Evolutionary conservation across 2,113 vertebrate genomes (phyloP), one percentile per base, ranked within the genome.

Genomic region (Erinaceus europaeus): DNA sequence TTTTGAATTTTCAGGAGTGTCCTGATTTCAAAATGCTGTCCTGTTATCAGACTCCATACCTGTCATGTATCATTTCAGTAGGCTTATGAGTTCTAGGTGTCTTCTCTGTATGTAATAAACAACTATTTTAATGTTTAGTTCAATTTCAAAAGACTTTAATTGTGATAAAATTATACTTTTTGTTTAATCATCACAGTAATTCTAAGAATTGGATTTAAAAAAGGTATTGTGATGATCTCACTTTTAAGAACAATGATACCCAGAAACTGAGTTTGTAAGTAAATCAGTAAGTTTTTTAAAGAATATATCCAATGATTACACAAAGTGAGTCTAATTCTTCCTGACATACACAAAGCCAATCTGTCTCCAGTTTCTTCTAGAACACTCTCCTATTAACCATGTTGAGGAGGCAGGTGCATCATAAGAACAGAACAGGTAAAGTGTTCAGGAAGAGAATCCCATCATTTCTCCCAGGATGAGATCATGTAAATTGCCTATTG

Each of bases 401-500:
- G 42, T 78, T 23, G 11, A 67, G 76, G 89, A 82, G 29, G 69
- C 95, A 94, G 95, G 91, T 95, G 92, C 91, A 59, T 40, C 48
- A 8, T 25, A 73, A 55, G 32, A 88, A 50, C n/a, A 25, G 18
- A 85, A 74, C 46, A 67, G 44, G 64, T 46, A 52, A 42, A 87
- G 85, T 20, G 71, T 85, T 92, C 82, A 92, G 55, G 81, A 91
- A 89, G 42, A 75, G 27, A 81, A 62, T 86, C 48, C 20, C 32
- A 67, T 38, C 65, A 92, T 93, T 93, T 89, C 87, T 87, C 68
- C 50, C 4, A 74, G 34, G n/a, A 90, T 75, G 38, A 90, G 87
- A 87, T 82, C 84, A 62, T 5, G 1, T 74, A 82, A 93, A 93
- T 94, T 92, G 78, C 82, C 34, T 87, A 92, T 95, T 95, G 85